Base-by-base conservation (phyloP, 2,888 invertebrate species). In the Nemapogon koenigi region DNA sequence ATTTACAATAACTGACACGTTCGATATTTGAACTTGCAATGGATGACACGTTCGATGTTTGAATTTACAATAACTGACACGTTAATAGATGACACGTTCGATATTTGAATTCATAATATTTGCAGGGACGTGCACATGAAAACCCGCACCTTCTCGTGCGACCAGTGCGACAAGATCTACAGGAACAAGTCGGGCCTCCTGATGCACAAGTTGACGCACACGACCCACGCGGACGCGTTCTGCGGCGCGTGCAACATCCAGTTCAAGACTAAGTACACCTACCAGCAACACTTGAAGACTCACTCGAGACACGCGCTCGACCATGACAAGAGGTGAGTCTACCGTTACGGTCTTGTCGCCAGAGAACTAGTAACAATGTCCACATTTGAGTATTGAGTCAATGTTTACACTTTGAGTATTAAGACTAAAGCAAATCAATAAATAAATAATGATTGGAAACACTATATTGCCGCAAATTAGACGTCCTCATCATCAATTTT, bases 151-250 rank as follows among this genome's bases (percentile, higher is more conserved):
- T 30, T 30, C 16, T 15, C 31, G 15, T 37, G 38, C n/a, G 31
- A 19, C 2, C 8, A 10, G 3, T 31, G 38, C 22, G 19, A 19
- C 15, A 38, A 38, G 15, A 13, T 15, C 2, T 38, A 38, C 15
- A 18, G 22, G 11, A 25, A 22, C 3, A 22, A 10, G 4, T 26
- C 27, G 3, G 60, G 57, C 0, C 56, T 71, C 0, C 52, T 56
- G n/a, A 52, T 55, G 0, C 73, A 75, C 25, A 61, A 66, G 59
- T 52, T 42, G 0, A 46, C 54, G 1, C 62, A 63, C 42, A 3
- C 22, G 15, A 44, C 49, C 0, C 57, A 54, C 47, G 14, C 39
- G 0, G 10, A 16, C 3, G 36, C 40, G 1, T 62, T 56, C 46
- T 43, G 41, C 22, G 49, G 50, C 1, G 41, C 43, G 3, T 57